Evolutionary conservation across 2,797 vertebrate genomes (phyloP), one percentile per base, ranked within the genome.

Genomic region (Bovichtus variegatus): DNA sequence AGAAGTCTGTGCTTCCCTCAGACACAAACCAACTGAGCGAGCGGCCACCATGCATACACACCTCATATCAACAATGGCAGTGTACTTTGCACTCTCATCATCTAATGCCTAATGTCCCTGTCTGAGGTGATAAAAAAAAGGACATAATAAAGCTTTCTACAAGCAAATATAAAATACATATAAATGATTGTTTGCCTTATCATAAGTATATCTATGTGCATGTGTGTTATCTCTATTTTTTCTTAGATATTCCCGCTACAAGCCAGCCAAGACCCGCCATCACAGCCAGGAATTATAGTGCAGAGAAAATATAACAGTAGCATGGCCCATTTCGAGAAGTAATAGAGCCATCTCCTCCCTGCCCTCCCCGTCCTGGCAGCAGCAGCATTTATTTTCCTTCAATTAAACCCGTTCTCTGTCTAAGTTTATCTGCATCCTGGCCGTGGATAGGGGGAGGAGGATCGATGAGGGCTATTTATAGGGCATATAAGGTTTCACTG

Each of bases 391-490:
- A 64, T 84, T 65, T 72, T 50, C 72, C 81, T 77, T 83, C 81
- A 88, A 75, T 90, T 84, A 89, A 74, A 76, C 31, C 67, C 76
- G 21, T 55, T 62, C 71, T 74, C 74, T n/a, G 53, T 76, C 80
- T 70, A 44, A 74, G 74, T 85, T 82, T 74, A 71, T 84, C 80
- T 27, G 15, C 63, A 53, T 90, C 81, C 57, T 49, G 76, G 65
- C 38, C 0, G 10, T 64, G 70, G 15, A 31, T 1, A 44, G 69
- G 21, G 25, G 62, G 71, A 43, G 75, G 76, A 66, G 66, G 55
- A 80, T 90, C 74, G 23, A 88, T 90, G 65, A 27, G 36, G 57
- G 86, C 87, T 94, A 94, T 94, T 93, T 90, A 90, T 93, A 93
- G 93, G 21, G 62, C 2, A 5, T 21, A 55, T 63, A 61, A 60